phyloP scores from a whole-genome alignment of 2,888 invertebrate species.

The Cerceris rybyensis region DNA sequence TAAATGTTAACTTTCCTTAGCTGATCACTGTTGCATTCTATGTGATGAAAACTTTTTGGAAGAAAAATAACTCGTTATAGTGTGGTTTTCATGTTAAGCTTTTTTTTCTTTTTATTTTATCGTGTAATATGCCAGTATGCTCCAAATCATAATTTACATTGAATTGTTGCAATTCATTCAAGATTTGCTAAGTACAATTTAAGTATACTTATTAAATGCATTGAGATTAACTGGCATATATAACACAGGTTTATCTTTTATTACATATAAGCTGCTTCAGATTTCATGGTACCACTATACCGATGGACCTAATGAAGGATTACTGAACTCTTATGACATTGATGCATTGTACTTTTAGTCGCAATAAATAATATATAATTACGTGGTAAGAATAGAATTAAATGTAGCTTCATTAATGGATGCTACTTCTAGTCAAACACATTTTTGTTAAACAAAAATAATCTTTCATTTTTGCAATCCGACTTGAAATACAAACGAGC shows the following conservation, averaged over 20 bases:
- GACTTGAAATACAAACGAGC: not conserved
- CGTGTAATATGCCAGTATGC: conserved; percentile 15
- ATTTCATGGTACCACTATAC: conserved; percentile 1
- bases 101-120: conserved; percentile 34
- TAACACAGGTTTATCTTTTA: conserved; percentile 1
- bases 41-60: conserved; percentile 11
- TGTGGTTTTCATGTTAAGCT: conserved; percentile 26
- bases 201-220: not conserved
- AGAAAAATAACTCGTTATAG: conserved; percentile 21
- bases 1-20: conserved; percentile 39
- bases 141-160: conserved; percentile 7
- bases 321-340: not conserved
- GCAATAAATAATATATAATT: not conserved
- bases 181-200: not conserved
- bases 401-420: not conserved
- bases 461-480: not conserved
- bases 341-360: not conserved
- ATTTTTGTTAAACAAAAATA: not conserved
- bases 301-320: not conserved
- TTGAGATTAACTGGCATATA: not conserved
- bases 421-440: not conserved
- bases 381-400: conserved; percentile 1
- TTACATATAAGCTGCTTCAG: not conserved
- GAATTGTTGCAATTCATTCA: not conserved
- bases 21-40: conserved; percentile 37